Evolutionary conservation across 2,113 vertebrate genomes (phyloP).

Genomic region (Microcebus jonahi): DNA sequence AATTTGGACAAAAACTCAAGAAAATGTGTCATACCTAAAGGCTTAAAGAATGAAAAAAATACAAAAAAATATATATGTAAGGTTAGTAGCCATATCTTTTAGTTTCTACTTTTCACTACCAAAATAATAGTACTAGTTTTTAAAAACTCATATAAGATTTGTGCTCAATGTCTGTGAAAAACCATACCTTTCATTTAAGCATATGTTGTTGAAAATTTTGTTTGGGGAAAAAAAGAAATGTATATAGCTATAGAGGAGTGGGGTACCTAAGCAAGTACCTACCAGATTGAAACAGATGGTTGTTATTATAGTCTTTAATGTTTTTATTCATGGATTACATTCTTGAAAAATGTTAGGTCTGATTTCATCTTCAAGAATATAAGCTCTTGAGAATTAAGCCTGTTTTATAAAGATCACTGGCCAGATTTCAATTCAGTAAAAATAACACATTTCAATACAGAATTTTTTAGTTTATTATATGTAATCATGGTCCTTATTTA

Average conservation of each 20-base stretch:
- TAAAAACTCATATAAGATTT: neutral
- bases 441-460: neutral
- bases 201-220: slow-evolving; percentile 6
- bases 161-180: neutral
- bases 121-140: neutral
- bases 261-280: neutral
- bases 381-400: slow-evolving; percentile 42
- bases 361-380: slow-evolving; percentile 52
- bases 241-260: slow-evolving; percentile 11
- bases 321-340: slow-evolving; percentile 52
- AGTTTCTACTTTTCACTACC: neutral
- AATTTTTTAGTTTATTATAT: neutral
- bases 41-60: neutral
- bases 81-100: neutral
- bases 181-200: neutral
- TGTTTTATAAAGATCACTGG: slow-evolving; percentile 42
- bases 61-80: neutral
- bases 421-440: slow-evolving; percentile 47
- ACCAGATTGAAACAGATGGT: slow-evolving; percentile 55
- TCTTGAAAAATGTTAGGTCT: slow-evolving; percentile 67
- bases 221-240: slow-evolving; percentile 19
- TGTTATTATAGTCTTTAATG: slow-evolving; percentile 47
- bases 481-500: neutral
- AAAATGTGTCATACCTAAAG: neutral
- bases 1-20: neutral